Conservation (phyloP, 2,888 invertebrate species). For the Spodoptera picta region DNA sequence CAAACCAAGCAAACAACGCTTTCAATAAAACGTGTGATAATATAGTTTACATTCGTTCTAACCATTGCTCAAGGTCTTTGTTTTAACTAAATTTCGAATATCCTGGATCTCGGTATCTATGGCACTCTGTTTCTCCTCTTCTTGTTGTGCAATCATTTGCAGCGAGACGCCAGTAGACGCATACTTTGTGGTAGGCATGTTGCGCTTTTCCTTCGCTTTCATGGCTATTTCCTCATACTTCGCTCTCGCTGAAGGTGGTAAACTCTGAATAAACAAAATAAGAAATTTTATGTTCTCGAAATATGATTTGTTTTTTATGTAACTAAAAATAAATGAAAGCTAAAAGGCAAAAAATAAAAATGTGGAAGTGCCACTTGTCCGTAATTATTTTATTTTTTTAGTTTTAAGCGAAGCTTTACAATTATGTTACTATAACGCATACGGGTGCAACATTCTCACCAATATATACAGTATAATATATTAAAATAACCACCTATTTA, state of each 20-base stretch:
- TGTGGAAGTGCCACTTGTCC: too few relatives aligned
- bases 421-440: too few relatives aligned
- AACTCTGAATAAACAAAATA: slow-evolving; percentile 56
- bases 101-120: slow-evolving; percentile 69
- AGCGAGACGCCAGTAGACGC: slow-evolving; percentile 73
- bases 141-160: slow-evolving; percentile 65
- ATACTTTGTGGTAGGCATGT: slow-evolving; percentile 65
- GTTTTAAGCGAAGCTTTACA: too few relatives aligned
- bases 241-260: slow-evolving; percentile 58
- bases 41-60: slow-evolving; percentile 25
- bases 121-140: slow-evolving; percentile 63
- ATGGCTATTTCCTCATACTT: slow-evolving; percentile 75
- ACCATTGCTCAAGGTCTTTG: slow-evolving; percentile 69
- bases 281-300: neutral
- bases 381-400: too few relatives aligned
- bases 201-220: slow-evolving; percentile 63
- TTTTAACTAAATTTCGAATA: slow-evolving; percentile 72
- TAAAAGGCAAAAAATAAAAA: too few relatives aligned
- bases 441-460: too few relatives aligned
- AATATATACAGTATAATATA: too few relatives aligned
- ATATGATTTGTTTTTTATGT: too few relatives aligned
- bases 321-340: too few relatives aligned
- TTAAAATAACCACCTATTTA: too few relatives aligned
- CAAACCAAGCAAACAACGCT: too few relatives aligned
- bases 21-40: too few relatives aligned